phyloP scores from a whole-genome alignment of 2,888 invertebrate genomes.

The Leptura quadrifasciata region DNA sequence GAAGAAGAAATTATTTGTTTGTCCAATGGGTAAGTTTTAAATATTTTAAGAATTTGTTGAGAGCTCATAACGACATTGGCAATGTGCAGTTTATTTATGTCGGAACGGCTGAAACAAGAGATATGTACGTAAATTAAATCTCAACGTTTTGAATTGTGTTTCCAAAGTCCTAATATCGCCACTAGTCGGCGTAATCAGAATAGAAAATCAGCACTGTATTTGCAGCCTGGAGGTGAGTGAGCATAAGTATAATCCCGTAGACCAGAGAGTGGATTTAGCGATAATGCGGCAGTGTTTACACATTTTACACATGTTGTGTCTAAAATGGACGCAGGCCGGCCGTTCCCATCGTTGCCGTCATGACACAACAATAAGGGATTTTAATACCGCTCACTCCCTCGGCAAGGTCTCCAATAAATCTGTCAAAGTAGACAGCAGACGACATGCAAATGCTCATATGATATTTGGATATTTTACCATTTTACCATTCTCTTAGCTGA shows the following conservation, averaged over 20 bases:
- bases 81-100: not conserved
- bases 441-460: conserved; percentile 73
- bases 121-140: not conserved
- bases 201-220: not conserved
- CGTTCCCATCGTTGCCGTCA: conserved; percentile 43
- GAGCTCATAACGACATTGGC: not conserved
- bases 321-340: conserved; percentile 53
- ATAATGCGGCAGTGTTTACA: conserved; percentile 58
- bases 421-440: conserved; percentile 69
- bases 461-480: conserved; percentile 68
- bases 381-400: conserved; percentile 64
- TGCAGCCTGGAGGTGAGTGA: conserved; percentile 2
- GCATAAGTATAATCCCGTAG: conserved; percentile 52
- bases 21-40: too few species aligned
- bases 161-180: conserved; percentile 16
- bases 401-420: conserved; percentile 71
- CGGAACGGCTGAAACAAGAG: not conserved
- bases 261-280: conserved; percentile 53
- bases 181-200: not conserved
- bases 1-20: too few species aligned
- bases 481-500: conserved; percentile 52
- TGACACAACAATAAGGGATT: conserved; percentile 69
- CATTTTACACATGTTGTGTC: conserved; percentile 54
- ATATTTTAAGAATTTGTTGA: too few species aligned
- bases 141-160: not conserved